These are phyloP conservation scores for Eupelmus urozonus DNA, from an alignment of 2,888 invertebrate genomes.

Conservation along the genomic window DNA sequence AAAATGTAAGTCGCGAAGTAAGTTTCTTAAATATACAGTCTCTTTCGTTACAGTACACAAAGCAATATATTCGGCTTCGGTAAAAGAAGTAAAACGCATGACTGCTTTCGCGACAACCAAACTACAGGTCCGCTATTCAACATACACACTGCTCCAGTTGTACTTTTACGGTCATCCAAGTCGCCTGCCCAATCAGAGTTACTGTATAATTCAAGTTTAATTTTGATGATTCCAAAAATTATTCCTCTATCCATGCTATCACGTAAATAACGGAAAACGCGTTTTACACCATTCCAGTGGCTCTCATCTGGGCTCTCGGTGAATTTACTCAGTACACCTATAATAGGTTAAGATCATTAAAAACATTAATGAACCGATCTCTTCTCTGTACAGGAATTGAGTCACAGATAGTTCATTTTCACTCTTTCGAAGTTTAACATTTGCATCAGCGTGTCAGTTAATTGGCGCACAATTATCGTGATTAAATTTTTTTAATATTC, in stretches of 20 bases:
- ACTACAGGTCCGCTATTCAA: conserved; percentile 12
- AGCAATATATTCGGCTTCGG: conserved; percentile 17
- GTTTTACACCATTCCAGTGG: conserved; percentile 27
- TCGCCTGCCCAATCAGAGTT: conserved; percentile 37
- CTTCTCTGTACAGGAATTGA: conserved; percentile 56
- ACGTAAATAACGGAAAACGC: conserved; percentile 1
- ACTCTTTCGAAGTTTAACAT: not conserved
- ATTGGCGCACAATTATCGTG: conserved; percentile 50
- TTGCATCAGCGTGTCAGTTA: conserved; percentile 38
- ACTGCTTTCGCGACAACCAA: conserved; percentile 17
- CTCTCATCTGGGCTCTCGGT: conserved; percentile 1
- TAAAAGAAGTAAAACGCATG: not conserved
- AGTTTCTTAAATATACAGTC: conserved; percentile 4
- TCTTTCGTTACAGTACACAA: conserved; percentile 7
- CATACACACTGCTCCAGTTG: not conserved
- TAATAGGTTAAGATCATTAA: conserved; percentile 35
- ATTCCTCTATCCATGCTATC: not conserved
- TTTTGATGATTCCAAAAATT: not conserved
- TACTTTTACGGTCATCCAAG: not conserved
- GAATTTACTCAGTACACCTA: conserved; percentile 36
- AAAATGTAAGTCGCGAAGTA: not conserved
- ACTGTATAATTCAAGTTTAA: not conserved
- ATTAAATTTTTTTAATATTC: conserved; percentile 53
- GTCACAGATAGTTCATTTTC: not conserved
- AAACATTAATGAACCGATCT: conserved; percentile 47